Percentiles rank a stretch among this genome's conserved stretches.
These are phyloP conservation scores for Clarias fuscus DNA, from an alignment of 2,797 vertebrate genomes.

Conservation along the genomic window DNA sequence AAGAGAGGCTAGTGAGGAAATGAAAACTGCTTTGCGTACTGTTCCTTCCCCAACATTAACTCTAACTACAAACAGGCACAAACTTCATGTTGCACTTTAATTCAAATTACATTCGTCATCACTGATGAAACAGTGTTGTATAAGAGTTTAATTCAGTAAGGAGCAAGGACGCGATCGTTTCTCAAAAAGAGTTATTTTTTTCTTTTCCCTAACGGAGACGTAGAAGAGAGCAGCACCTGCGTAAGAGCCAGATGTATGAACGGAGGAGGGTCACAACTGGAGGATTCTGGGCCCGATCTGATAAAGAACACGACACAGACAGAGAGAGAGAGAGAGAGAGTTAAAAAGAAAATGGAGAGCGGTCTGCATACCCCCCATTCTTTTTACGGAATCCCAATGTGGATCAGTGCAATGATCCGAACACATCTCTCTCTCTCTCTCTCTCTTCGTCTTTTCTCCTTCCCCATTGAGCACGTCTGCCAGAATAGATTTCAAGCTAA, in stretches of 20 bases:
- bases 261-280: background rate
- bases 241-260: background rate
- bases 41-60: background rate
- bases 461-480: slow-evolving; percentile 19
- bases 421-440: slow-evolving; percentile 42
- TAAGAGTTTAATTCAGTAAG: background rate
- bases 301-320: slow-evolving; percentile 33
- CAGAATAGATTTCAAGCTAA: slow-evolving; percentile 57
- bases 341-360: slow-evolving; percentile 27
- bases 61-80: background rate
- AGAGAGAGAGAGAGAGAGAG: background rate
- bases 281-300: slow-evolving; percentile 5
- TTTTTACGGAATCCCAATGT: slow-evolving; percentile 38
- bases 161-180: background rate
- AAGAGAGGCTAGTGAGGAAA: background rate
- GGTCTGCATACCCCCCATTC: slow-evolving; percentile 18
- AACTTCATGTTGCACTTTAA: background rate
- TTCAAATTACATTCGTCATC: background rate
- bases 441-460: slow-evolving; percentile 23
- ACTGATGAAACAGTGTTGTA: background rate
- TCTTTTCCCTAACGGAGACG: background rate
- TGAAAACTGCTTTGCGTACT: background rate
- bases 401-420: slow-evolving; percentile 63
- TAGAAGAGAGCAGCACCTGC: background rate
- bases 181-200: background rate